Conservation (phyloP, 1,140 invertebrate genomes). For the Meloidogyne floridensis region DNA sequence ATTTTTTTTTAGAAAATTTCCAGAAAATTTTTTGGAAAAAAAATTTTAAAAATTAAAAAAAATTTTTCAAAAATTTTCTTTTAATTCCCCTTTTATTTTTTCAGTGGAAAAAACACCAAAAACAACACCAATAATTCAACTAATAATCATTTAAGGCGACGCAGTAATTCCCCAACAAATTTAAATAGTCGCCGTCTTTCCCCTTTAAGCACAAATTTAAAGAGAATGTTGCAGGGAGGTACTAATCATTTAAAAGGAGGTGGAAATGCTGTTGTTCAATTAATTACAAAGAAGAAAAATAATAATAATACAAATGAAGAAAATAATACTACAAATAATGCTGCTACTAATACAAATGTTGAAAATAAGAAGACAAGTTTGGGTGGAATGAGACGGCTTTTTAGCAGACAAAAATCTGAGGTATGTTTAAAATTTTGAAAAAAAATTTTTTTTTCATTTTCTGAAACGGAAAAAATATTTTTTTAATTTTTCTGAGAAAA, state of each 20-base stretch:
- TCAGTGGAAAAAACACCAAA: not conserved
- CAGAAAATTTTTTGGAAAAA: no score
- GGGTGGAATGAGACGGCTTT: not conserved
- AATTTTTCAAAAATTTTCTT: no score
- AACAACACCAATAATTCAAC: not conserved
- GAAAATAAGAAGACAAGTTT: not conserved
- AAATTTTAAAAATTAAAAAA: no score
- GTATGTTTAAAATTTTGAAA: not conserved
- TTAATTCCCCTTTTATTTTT: not conserved
- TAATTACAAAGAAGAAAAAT: not conserved
- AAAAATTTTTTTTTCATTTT: not conserved
- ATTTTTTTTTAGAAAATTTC: no score
- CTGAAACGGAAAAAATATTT: no score
- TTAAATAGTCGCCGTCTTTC: not conserved
- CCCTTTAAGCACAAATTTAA: not conserved
- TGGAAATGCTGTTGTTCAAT: not conserved
- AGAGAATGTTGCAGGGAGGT: constrained; percentile 2
- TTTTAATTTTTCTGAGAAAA: no score
- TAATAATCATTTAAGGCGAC: not conserved
- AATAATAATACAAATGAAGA: not conserved
- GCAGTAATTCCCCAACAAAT: no score
- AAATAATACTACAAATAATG: not conserved
- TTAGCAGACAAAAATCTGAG: not conserved
- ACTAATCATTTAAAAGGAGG: not conserved
- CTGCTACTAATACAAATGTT: not conserved